Evolutionary conservation across 1,140 invertebrate species (phyloP), one percentile per base, ranked within the genome.

Genomic region (Lepeophtheirus salmonis): DNA sequence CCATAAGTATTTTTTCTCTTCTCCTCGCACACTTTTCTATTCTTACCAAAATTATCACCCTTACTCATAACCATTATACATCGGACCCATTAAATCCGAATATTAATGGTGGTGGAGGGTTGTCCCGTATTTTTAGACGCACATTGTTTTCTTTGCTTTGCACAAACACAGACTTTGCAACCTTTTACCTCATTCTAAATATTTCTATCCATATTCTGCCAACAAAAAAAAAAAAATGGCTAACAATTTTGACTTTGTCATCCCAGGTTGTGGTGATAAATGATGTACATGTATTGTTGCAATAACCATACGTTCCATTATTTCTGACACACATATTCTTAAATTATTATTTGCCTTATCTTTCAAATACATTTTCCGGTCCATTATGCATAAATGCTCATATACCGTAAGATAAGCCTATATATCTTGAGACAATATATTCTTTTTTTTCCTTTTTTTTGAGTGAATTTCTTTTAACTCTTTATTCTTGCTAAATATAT

Each of bases 121-220:
- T 54, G 52, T 2, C 52, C 52, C 52, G 21, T 21, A 16, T 14
- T 20, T 23, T 14, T 24, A 4, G 20, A 24, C 52, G 20, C 23
- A n/a, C 2, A 1, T 20, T 20, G 3, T 23, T 54, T 54, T 2
- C 52, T 3, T 13, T 3, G 14, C 16, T 54, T 54, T n/a, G 52
- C 17, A 16, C 23, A 20, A 1, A 12, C 18, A 24, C 52, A 54
- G 2, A 20, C 52, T 17, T 20, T 23, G 13, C 52, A 54, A 1
- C 52, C 52, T 21, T 54, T 24, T 14, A 54, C 13, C 2, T 14
- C 52, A 4, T 54, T 2, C 10, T 20, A 14, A 20, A 54, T 54
- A 20, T 54, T n/a, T 54, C 21, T 23, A 23, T 54, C 18, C 52
- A 54, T 54, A 3, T 23, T 54, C n/a, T 14, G 52, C 52, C 52